A percentile compares a stretch with the other conserved stretches of the same genome.
Conservation (phyloP, 2,888 invertebrate species). For the Drosophila anomalata region DNA sequence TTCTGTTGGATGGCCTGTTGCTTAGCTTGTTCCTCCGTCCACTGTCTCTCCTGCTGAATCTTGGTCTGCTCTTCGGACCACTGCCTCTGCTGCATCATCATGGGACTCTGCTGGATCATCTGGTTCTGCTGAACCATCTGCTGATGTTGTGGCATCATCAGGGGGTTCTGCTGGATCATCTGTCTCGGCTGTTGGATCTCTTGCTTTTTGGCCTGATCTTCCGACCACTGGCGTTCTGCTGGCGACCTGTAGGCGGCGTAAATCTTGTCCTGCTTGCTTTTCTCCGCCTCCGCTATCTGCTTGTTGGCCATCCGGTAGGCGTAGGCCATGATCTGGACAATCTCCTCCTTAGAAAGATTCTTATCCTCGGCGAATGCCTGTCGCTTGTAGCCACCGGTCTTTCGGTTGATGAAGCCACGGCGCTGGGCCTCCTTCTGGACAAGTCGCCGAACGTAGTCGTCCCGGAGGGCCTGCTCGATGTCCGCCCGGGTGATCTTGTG, state of each 20-base stretch:
- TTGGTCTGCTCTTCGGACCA: slow-evolving; percentile 36
- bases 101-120: slow-evolving; percentile 15
- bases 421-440: slow-evolving; percentile 69
- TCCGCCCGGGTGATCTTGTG: slow-evolving; percentile 79
- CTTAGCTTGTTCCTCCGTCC: slow-evolving; percentile 24
- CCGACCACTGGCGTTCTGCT: slow-evolving; percentile 9
- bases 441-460: slow-evolving; percentile 76
- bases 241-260: slow-evolving; percentile 49
- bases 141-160: slow-evolving; percentile 12
- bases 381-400: slow-evolving; percentile 56
- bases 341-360: slow-evolving; percentile 70
- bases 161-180: slow-evolving; percentile 13
- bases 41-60: slow-evolving; percentile 18
- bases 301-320: slow-evolving; percentile 77
- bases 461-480: slow-evolving; percentile 78
- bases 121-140: slow-evolving; percentile 13
- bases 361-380: slow-evolving; percentile 30
- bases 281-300: slow-evolving; percentile 38
- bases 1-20: slow-evolving; percentile 13
- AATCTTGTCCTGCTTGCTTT: slow-evolving; percentile 40
- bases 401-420: slow-evolving; percentile 4
- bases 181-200: slow-evolving; percentile 12
- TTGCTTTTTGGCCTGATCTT: slow-evolving; percentile 24
- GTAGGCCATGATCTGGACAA: slow-evolving; percentile 74
- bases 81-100: slow-evolving; percentile 24